These are phyloP conservation scores for Numenius arquata DNA, from an alignment of 2,113 vertebrate genomes.

Conservation along the genomic window DNA sequence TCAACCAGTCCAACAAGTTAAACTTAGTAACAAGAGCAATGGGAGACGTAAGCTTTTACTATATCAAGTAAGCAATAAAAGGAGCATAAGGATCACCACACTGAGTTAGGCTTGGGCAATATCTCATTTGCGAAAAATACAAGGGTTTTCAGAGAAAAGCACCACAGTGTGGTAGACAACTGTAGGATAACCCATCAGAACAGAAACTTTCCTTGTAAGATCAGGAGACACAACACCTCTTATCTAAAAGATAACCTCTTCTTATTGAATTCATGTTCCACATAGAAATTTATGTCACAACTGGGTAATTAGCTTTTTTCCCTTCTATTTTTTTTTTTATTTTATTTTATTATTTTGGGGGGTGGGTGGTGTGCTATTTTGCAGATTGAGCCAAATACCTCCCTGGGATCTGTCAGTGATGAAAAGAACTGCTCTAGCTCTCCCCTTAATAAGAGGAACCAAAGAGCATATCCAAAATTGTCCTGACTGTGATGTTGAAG, in stretches of 20 bases:
- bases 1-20: background rate
- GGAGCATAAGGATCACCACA: background rate
- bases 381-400: background rate
- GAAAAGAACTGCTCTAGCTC: background rate
- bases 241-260: background rate
- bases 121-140: background rate
- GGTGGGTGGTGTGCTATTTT: rapidly evolving
- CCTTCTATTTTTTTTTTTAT: background rate
- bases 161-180: background rate
- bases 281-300: background rate
- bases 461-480: background rate
- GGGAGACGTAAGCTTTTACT: background rate
- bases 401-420: background rate
- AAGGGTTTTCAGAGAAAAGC: background rate
- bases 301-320: background rate
- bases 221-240: background rate
- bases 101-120: background rate
- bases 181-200: background rate
- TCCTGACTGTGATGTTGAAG: background rate
- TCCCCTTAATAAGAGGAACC: background rate
- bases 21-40: background rate
- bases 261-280: background rate
- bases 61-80: background rate
- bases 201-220: background rate
- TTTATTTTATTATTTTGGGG: background rate